Conservation (phyloP, 2,888 invertebrate species). For the Pilophorus perplexus region DNA sequence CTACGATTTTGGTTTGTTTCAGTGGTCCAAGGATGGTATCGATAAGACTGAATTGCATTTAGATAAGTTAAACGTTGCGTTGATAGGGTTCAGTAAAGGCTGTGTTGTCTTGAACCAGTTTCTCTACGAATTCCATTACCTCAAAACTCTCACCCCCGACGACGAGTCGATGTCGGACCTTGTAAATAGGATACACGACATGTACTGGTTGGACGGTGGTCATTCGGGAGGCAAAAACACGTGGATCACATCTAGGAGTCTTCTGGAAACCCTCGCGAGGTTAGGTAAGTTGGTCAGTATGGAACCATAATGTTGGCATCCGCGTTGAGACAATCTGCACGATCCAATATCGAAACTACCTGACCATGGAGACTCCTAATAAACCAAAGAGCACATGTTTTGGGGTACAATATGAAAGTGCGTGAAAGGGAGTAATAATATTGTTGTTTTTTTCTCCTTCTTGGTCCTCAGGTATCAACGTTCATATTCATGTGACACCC, state of each 20-base stretch:
- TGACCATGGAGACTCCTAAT: too few relatives aligned
- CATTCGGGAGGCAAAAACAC: slow-evolving; percentile 85
- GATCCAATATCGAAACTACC: neutral
- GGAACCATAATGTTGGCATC: too few relatives aligned
- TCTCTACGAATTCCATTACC: slow-evolving; percentile 77
- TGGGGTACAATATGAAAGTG: too few relatives aligned
- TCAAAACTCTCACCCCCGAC: slow-evolving; percentile 64
- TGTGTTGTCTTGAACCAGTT: slow-evolving; percentile 90
- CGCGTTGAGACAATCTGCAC: too few relatives aligned
- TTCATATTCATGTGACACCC: slow-evolving; percentile 83
- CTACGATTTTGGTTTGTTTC: neutral
- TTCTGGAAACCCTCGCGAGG: slow-evolving; percentile 70
- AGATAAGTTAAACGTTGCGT: slow-evolving; percentile 43
- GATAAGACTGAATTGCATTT: slow-evolving; percentile 40
- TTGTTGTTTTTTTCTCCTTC: neutral
- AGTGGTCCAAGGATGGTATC: slow-evolving; percentile 34
- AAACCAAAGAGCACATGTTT: too few relatives aligned
- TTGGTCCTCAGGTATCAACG: slow-evolving; percentile 60
- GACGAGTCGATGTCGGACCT: slow-evolving; percentile 63
- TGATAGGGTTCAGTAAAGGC: slow-evolving; percentile 89
- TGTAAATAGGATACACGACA: slow-evolving; percentile 66
- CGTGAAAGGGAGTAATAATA: too few relatives aligned
- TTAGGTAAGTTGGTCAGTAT: slow-evolving; percentile 62
- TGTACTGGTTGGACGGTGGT: slow-evolving; percentile 91
- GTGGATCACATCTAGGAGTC: slow-evolving; percentile 75